phyloP scores from a whole-genome alignment of 2,797 vertebrate species.

The Merluccius polli region DNA sequence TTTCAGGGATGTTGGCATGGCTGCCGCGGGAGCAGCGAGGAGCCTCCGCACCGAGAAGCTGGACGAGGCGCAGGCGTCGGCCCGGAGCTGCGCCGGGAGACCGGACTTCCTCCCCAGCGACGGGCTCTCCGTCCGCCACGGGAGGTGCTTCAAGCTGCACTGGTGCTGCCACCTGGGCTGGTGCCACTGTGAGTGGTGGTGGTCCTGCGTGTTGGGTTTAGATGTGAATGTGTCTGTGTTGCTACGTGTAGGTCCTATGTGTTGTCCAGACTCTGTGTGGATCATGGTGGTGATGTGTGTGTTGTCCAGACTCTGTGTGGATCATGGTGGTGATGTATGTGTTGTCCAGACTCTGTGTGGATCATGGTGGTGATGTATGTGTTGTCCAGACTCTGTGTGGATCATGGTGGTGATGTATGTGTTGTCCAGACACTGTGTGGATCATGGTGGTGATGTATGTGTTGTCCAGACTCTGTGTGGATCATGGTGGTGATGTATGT shows the following conservation, averaged over 20 bases:
- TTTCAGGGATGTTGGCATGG: slow-evolving; percentile 71
- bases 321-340: too few species aligned
- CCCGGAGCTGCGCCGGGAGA: slow-evolving; percentile 93
- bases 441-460: too few species aligned
- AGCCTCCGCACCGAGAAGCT: slow-evolving; percentile 91
- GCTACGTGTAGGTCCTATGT: too few species aligned
- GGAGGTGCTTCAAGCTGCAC: slow-evolving; percentile 98
- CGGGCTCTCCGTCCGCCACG: slow-evolving; percentile 96
- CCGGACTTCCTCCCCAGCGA: slow-evolving; percentile 98
- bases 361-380: too few species aligned
- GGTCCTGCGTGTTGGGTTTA: neutral
- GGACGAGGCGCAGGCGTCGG: slow-evolving; percentile 97
- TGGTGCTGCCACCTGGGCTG: slow-evolving; percentile 99
- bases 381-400: too few species aligned
- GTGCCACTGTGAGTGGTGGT: slow-evolving; percentile 94
- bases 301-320: too few species aligned
- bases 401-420: too few species aligned
- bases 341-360: too few species aligned
- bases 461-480: too few species aligned
- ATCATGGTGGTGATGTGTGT: too few species aligned
- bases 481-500: too few species aligned
- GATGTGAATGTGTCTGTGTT: neutral
- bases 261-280: neutral
- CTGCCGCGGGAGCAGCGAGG: slow-evolving; percentile 72
- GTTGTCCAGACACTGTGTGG: too few species aligned